A percentile compares a stretch with the other conserved stretches of the same genome.
Conservation (phyloP, 2,797 vertebrate species). For the Chelon labrosus region DNA sequence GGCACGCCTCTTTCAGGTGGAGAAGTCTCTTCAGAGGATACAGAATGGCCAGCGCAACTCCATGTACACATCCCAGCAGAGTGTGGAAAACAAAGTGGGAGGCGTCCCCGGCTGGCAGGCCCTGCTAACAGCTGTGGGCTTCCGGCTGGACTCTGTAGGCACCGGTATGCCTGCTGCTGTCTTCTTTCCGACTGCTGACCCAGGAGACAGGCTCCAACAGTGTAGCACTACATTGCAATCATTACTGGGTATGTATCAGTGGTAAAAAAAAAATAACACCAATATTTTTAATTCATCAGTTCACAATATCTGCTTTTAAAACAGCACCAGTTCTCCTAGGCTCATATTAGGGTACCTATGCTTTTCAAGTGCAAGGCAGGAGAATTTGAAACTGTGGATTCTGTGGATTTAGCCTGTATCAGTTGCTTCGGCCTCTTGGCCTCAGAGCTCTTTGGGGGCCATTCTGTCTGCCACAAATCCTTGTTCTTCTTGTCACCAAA, state of each 20-base stretch:
- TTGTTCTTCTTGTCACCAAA: neutral
- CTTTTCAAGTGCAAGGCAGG: neutral
- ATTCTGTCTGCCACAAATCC: neutral
- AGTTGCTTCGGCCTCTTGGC: neutral
- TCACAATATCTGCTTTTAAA: neutral
- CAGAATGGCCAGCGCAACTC: constrained; percentile 98
- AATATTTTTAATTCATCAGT: neutral
- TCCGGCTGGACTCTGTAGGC: constrained; percentile 93
- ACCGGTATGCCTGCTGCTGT: constrained; percentile 94
- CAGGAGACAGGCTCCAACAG: constrained; percentile 95
- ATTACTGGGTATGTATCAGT: constrained; percentile 88
- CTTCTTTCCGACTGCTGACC: constrained; percentile 97
- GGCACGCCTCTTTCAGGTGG: constrained; percentile 86
- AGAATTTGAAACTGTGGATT: neutral
- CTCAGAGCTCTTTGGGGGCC: neutral
- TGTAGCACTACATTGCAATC: constrained; percentile 98
- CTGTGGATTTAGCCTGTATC: neutral
- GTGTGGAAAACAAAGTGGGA: constrained; percentile 98
- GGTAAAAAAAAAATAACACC: neutral
- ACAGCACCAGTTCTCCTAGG: neutral
- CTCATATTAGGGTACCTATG: neutral
- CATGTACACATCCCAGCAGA: constrained; percentile 99
- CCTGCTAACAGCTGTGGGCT: constrained; percentile 95
- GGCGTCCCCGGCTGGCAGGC: constrained; percentile 98
- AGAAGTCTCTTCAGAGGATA: constrained; percentile 98